Evolutionary conservation across 2,797 vertebrate genomes (phyloP).

Genomic region (Hippoglossus hippoglossus): DNA sequence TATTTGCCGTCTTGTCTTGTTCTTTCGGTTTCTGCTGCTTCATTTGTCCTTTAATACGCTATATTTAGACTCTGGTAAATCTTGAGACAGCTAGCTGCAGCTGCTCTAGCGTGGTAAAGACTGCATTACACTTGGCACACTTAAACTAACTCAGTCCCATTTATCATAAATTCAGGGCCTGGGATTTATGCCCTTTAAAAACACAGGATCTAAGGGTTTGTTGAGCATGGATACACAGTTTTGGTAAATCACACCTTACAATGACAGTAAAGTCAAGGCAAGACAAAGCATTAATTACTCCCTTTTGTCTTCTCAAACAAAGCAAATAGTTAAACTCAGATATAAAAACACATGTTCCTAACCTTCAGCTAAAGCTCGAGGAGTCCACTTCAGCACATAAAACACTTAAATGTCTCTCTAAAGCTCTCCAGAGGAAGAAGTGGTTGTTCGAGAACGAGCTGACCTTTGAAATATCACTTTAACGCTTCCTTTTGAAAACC

Average conservation of each 20-base stretch:
- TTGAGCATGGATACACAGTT: conserved; percentile 10
- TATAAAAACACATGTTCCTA: conserved; percentile 34
- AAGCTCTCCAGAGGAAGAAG: conserved; percentile 51
- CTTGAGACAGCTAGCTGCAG: conserved; percentile 2
- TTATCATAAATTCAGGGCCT: conserved; percentile 4
- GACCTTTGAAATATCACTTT: conserved; percentile 70
- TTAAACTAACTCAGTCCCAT: not conserved
- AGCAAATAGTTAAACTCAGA: conserved; percentile 23
- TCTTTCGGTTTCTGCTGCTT: not conserved
- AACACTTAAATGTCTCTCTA: conserved; percentile 44
- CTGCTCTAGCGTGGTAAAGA: not conserved
- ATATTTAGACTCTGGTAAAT: conserved; percentile 12
- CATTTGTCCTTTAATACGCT: conserved; percentile 20
- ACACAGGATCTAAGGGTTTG: conserved; percentile 6
- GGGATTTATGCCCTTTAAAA: conserved; percentile 17
- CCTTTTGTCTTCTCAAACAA: conserved; percentile 28
- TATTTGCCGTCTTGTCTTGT: not conserved
- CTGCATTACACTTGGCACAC: not conserved
- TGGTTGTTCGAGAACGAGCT: conserved; percentile 48
- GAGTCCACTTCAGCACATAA: conserved; percentile 40
- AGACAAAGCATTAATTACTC: conserved; percentile 30
- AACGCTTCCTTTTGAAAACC: conserved; percentile 57
- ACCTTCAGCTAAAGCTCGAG: conserved; percentile 36
- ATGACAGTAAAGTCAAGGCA: conserved; percentile 17
- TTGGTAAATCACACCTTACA: conserved; percentile 6